phyloP scores from a whole-genome alignment of 1,140 invertebrate species.

The Diorhabda carinulata region DNA sequence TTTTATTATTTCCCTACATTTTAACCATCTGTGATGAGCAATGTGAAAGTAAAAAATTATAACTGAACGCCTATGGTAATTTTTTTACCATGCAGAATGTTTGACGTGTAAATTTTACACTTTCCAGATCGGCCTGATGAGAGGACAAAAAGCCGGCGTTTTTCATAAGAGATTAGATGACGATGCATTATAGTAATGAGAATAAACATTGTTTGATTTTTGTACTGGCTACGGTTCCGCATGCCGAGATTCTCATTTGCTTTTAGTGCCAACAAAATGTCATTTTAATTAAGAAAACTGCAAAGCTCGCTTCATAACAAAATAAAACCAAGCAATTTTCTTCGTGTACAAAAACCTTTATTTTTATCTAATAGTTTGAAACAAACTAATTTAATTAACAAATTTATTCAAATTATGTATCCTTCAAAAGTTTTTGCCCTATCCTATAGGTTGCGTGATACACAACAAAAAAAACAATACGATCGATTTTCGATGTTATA shows the following conservation, averaged over 20 bases:
- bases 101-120: conserved; percentile 8
- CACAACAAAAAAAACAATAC: too few relatives aligned
- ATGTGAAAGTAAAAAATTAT: too few relatives aligned
- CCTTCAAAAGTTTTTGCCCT: too few relatives aligned
- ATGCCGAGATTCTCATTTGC: too few relatives aligned
- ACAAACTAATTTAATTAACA: not conserved
- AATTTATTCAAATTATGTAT: too few relatives aligned
- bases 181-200: not conserved
- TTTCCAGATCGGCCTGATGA: conserved; percentile 4
- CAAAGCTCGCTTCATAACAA: too few relatives aligned
- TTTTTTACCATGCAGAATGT: not conserved
- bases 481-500: too few relatives aligned
- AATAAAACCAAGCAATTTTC: not conserved
- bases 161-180: not conserved
- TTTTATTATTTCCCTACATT: too few relatives aligned
- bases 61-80: not conserved
- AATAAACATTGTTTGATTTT: not conserved
- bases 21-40: too few relatives aligned
- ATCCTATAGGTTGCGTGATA: too few relatives aligned
- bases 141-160: conserved; percentile 6
- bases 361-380: not conserved
- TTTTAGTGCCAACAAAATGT: too few relatives aligned
- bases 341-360: not conserved
- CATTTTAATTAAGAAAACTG: too few relatives aligned
- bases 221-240: not conserved